Percentiles rank a stretch among this genome's conserved stretches.
Conservation (phyloP, 2,797 vertebrate species). For the Mormyrus proboscirostris region DNA sequence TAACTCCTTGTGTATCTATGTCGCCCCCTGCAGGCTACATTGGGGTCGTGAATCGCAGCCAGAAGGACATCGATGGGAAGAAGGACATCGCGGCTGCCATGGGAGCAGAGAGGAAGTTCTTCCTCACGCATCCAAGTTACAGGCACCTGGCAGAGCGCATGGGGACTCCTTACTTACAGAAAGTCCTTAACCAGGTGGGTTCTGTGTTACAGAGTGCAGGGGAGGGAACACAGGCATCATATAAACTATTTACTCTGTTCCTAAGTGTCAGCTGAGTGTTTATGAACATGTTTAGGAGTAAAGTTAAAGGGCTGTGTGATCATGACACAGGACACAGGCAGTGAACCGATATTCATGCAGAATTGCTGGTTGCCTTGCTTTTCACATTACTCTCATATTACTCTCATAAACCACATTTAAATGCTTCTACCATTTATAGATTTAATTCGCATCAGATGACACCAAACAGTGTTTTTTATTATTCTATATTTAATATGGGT, state of each 20-base stretch:
- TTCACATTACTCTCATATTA: neutral
- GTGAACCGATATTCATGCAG: neutral
- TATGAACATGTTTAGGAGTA: neutral
- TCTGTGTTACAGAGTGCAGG: neutral
- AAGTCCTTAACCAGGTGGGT: slow-evolving; percentile 82
- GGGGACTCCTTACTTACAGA: slow-evolving; percentile 89
- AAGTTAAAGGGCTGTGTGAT: neutral
- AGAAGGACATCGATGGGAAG: slow-evolving; percentile 92
- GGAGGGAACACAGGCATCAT: neutral
- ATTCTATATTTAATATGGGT: neutral
- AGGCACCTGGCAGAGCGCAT: slow-evolving; percentile 90
- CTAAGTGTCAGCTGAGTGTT: neutral
- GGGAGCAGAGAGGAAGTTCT: slow-evolving; percentile 87
- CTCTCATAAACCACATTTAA: neutral
- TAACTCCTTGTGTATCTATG: neutral
- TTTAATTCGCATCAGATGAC: neutral
- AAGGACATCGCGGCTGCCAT: slow-evolving; percentile 87
- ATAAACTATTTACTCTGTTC: slow-evolving; percentile 9
- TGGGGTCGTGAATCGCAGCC: slow-evolving; percentile 91
- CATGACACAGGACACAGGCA: neutral
- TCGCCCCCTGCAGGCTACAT: slow-evolving; percentile 71
- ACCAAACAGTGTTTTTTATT: slow-evolving; percentile 1
- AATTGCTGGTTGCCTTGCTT: neutral
- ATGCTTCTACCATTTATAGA: neutral
- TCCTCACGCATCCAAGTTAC: slow-evolving; percentile 82